phyloP scores from a whole-genome alignment of 2,797 vertebrate genomes.

The Sebastes vulpes region DNA sequence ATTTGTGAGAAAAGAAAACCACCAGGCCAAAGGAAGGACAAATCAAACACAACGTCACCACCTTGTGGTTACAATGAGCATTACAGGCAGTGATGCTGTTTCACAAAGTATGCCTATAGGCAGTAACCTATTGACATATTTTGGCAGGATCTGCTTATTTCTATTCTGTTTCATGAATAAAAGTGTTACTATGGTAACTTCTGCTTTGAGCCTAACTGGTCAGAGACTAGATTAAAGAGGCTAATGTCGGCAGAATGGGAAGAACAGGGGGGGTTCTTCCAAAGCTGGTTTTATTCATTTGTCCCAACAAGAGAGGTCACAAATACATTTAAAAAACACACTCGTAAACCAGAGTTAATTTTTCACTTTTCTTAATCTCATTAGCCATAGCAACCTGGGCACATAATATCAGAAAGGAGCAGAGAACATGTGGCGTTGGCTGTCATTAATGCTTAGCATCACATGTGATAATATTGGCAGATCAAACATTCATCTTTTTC shows the following conservation, averaged over 20 bases:
- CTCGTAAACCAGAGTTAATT: not conserved
- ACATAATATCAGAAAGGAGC: not conserved
- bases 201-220: not conserved
- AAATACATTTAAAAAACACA: not conserved
- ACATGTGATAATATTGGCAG: too few relatives aligned
- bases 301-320: not conserved
- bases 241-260: not conserved
- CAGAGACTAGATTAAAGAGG: not conserved
- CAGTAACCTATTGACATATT: not conserved
- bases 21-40: not conserved
- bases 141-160: not conserved
- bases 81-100: not conserved
- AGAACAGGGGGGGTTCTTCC: not conserved
- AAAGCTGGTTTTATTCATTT: not conserved
- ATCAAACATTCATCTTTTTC: too few relatives aligned
- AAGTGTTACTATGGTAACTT: not conserved
- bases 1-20: not conserved
- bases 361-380: not conserved
- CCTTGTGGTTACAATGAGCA: slow-evolving; percentile 45
- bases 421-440: not conserved
- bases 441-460: too few relatives aligned
- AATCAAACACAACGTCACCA: slow-evolving; percentile 31
- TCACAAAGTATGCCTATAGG: not conserved
- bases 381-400: not conserved
- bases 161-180: not conserved